Base-by-base conservation (phyloP, 2,113 vertebrate species). In the Phocoena sinus region DNA sequence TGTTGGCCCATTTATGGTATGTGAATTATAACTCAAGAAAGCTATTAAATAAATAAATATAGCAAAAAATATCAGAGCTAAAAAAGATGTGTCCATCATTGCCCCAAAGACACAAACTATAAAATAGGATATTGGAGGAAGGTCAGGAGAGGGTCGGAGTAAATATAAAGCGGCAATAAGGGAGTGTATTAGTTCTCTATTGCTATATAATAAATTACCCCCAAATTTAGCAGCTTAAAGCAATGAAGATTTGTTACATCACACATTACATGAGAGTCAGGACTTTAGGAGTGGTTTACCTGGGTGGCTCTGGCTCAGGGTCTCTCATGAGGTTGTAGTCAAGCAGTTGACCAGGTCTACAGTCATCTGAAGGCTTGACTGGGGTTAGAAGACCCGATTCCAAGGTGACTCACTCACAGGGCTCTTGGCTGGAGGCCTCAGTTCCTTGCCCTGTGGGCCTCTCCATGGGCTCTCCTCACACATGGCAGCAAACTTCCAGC, bases 11-110 rank as follows among this genome's bases (percentile, higher is more conserved):
- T 93, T 97, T 85, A 58, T 86, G 31, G n/a, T 81, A 85, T 71
- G 8, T 92, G 58, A 94, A 50, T 89, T 94, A 21, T 63, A 93
- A 93, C 33, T 95, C 56, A 93, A 53, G 41, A 89, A 93, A 68
- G 63, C 53, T 50, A 3, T 89, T 79, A 79, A 41, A 86, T 81
- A 76, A 96, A 63, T 71, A 81, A 94, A 88, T 38, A 56, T 8
- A 73, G 28, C 47, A 96, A 96, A 91, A 82, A 67, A 56, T 67
- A 65, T 53, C 17, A 85, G 38, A 91, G 17, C 31, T 92, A 47
- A 38, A 86, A 56, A 62, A 41, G 47, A 36, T 8, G 14, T 44
- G 17, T 82, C 13, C 6, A 4, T 83, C 53, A 44, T 81, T 94
- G 47, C 36, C 17, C 36, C 62, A 71, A 70, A 65, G 63, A 58